Evolutionary conservation across 2,797 vertebrate genomes (phyloP).

Genomic region (Enteromius afrohamiltoni): DNA sequence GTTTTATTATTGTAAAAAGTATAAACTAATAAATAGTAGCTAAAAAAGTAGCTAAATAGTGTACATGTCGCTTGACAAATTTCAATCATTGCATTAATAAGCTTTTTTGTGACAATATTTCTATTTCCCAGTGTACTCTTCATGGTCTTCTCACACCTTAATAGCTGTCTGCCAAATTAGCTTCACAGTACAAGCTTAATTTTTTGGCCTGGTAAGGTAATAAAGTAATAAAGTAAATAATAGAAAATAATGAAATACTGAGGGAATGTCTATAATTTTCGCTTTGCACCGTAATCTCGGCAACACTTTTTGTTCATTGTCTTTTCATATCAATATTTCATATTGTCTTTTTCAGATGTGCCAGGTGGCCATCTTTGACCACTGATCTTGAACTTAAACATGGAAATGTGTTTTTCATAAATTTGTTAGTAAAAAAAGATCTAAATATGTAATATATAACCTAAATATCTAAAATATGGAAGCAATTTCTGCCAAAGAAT

Average conservation of each 20-base stretch:
- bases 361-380: background rate
- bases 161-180: background rate
- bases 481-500: no score
- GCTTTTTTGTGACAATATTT: background rate
- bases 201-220: background rate
- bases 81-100: background rate
- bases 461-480: no score
- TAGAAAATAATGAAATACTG: background rate
- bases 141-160: background rate
- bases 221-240: conserved; percentile 1
- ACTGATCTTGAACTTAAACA: background rate
- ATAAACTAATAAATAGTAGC: background rate
- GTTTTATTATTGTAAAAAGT: background rate
- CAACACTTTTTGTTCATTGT: background rate
- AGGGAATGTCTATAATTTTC: background rate
- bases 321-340: background rate
- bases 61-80: background rate
- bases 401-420: background rate
- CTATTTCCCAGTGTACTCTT: background rate
- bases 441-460: no score
- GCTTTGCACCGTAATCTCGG: background rate
- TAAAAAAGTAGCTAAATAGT: background rate
- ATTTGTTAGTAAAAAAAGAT: background rate
- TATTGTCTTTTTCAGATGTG: no score
- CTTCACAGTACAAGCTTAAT: background rate